Evolutionary conservation across 2,797 vertebrate species (phyloP), one percentile per base, ranked within the genome.

Genomic region (Tokudaia muenninki): DNA sequence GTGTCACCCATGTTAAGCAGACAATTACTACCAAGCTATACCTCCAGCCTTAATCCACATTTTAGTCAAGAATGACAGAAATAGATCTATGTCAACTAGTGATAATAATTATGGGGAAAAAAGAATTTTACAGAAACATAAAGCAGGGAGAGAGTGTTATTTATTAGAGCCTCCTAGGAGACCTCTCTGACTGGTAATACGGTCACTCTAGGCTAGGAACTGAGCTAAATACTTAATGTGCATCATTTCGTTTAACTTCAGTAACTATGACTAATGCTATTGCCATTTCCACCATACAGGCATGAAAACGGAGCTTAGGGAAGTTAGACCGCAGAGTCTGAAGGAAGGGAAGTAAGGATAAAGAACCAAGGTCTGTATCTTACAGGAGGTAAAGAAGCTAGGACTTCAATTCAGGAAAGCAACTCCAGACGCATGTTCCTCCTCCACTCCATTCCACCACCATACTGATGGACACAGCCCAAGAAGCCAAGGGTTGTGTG

Each of bases 21-120:
- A 44, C 29, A 86, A 2, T 74, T 52, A 86, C 63, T 34, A 80
- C 52, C 41, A 26, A 86, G 70, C 22, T 90, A 67, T 2, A 67
- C 50, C 22, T 24, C 50, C 24, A 37, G 59, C 37, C 50, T 75
- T 44, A 91, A 52, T 52, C 44, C 81, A 61, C 41, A 57, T 83
- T 92, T 93, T 67, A 92, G 44, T 83, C 8, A 16, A 65, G 47
- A 52, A 4, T 44, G 83, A 93, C n/a, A 89, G 79, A 92, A 94
- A 92, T 83, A 93, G 55, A 74, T 50, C 26, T 3, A 29, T 65
- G 78, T 74, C 94, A 83, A 65, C 34, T 92, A 47, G 16, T 90
- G 55, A 94, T 72, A 89, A 94, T 78, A 29, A 95, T 41, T 34
- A 91, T 4, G 21, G 94, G 94, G 82, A 88, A 95, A 88, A 95